Evolutionary conservation across 2,113 vertebrate genomes (phyloP).

Genomic region (Balaenoptera acutorostrata): DNA sequence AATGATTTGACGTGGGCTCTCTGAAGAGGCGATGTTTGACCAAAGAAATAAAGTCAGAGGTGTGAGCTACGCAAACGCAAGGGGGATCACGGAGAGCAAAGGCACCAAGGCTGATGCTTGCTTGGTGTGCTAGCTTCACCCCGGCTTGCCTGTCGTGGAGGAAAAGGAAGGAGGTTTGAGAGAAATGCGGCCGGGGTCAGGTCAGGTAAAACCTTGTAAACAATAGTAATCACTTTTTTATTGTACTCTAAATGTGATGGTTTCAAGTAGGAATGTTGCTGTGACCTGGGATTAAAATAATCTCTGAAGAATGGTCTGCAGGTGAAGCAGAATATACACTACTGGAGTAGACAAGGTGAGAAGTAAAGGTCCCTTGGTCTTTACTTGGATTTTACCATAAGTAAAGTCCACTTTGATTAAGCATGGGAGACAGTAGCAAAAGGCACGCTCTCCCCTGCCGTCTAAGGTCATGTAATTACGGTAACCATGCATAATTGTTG

Average conservation of each 20-base stretch:
- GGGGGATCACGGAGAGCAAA: too few relatives aligned
- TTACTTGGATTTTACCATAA: background rate
- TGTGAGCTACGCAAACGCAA: background rate
- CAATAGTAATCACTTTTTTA: background rate
- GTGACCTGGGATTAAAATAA: background rate
- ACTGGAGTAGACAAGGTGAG: background rate
- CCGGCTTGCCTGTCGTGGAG: fast-evolving
- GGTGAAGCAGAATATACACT: background rate
- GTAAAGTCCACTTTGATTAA: slow-evolving; percentile 28
- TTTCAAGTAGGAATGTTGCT: background rate
- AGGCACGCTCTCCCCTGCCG: background rate
- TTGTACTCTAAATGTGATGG: background rate
- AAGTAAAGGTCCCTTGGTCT: background rate
- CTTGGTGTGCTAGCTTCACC: fast-evolving
- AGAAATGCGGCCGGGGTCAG: background rate
- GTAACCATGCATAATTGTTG: too few relatives aligned
- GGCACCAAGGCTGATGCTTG: fast-evolving
- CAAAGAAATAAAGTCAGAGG: background rate
- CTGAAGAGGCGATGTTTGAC: background rate
- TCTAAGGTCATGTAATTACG: background rate
- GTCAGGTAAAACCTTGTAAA: background rate
- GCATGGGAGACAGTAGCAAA: background rate
- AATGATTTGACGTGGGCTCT: background rate
- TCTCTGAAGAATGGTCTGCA: background rate
- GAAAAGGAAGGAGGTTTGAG: background rate